Evolutionary conservation across 2,113 vertebrate genomes (phyloP), one percentile per base, ranked within the genome.

Genomic region (Riparia riparia): DNA sequence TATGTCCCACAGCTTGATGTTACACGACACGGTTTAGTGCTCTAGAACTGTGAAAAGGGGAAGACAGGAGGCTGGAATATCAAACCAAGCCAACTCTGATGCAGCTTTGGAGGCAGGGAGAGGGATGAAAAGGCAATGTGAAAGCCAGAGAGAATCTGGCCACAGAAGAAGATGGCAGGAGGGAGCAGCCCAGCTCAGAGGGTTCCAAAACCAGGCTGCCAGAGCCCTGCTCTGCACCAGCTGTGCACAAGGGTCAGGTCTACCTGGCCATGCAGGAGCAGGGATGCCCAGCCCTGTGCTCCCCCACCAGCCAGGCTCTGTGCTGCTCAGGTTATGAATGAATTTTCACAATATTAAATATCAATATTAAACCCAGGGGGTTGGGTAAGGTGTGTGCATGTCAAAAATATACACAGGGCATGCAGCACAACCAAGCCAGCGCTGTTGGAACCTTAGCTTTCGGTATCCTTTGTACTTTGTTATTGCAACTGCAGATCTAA

Each of bases 121-220:
- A 41, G 54, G 41, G 37, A 2, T 34, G 44, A 26, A 72, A 73
- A 65, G 68, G 37, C 15, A 3, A 10, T 0, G 0, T 16, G 1
- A 1, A 19, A 68, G 41, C 24, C 64, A 82, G 88, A 65, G 9
- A 29, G 3, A 34, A 41, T 22, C 63, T 41, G 6, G 49, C 22
- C 49, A 8, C 26, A 29, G 61, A 21, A 21, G 21, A 2, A 64
- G 32, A 39, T 41, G n/a, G 63, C 34, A 80, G 39, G 44, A 68
- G 53, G 17, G 44, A 54, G 9, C 3, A 1, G 5, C 54, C 34
- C 5, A 3, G 44, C 32, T 44, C 49, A 41, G 44, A 7, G 15
- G 32, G 11, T 16, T 63, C 57, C 57, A 45, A 42, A 73, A 51
- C 8, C 1, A 16, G 41, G 53, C 16, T 70, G 26, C 29, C 3